Evolutionary conservation across 2,888 invertebrate species (phyloP), one percentile per base, ranked within the genome.

Genomic region (Cotesia congregata): DNA sequence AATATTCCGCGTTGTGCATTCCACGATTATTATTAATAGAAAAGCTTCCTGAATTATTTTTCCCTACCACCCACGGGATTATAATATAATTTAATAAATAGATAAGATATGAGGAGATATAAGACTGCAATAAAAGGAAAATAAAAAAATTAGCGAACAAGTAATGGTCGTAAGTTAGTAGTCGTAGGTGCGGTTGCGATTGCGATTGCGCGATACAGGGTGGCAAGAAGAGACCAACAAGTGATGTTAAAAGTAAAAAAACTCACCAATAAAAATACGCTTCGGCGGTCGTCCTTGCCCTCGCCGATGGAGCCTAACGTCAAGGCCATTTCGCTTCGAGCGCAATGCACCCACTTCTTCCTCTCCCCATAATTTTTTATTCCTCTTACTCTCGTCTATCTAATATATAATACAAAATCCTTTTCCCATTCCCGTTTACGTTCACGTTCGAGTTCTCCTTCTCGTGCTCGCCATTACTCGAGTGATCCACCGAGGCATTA

Each of bases 241-340:
- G 41, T 71, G 40, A 39, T 62, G 50, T 20, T 15, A 50, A 17
- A 72, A 76, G 40, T 61, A 76, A 64, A 59, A 70, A n/a, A 62
- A 62, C 17, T 50, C 1, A 65, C 6, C 9, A 65, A 61, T 40
- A 60, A 60, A 50, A 83, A 82, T 81, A 85, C 81, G 84, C 84
- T 83, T 80, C 83, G 85, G 86, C 86, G 83, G 87, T 88, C 89
- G 89, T 85, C 89, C 89, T 89, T 89, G 89, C 88, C 88, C 88
- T 88, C 88, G 84, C 86, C 83, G 83, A 20, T 40, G 83, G 82
- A 85, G 83, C 83, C 85, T 85, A 30, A 83, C 87, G 84, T 87
- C 88, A 89, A 88, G 88, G 88, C 87, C 88, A 88, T 82, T 83
- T 83, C 80, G 84, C 86, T 84, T 78, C 84, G 85, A 84, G 88